Conservation (phyloP, 1,140 invertebrate species). For the Whitmania pigra region DNA sequence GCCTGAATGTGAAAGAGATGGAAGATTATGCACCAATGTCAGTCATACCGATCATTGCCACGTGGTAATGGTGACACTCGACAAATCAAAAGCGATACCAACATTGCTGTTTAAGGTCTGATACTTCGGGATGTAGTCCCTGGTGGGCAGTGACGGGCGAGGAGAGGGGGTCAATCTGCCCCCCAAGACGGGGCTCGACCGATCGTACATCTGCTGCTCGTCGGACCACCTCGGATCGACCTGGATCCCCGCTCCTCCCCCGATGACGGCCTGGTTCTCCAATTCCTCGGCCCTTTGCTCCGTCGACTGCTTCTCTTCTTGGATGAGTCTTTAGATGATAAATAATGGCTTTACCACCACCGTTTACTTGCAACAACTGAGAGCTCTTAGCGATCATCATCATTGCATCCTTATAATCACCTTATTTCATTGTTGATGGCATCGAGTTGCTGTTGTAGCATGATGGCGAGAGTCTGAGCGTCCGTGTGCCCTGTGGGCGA, state of each 20-base stretch:
- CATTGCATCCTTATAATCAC: slow-evolving; percentile 29
- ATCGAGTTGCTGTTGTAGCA: slow-evolving; percentile 97
- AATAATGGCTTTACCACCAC: not conserved
- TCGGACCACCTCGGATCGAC: slow-evolving; percentile 33
- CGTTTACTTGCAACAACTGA: not conserved
- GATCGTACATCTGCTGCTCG: slow-evolving; percentile 46
- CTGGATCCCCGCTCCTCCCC: slow-evolving; percentile 26
- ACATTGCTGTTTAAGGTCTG: slow-evolving; percentile 52
- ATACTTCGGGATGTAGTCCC: slow-evolving; percentile 68
- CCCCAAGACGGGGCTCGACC: slow-evolving; percentile 60
- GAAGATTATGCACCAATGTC: not conserved
- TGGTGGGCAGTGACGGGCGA: slow-evolving; percentile 30
- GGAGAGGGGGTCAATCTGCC: slow-evolving; percentile 61
- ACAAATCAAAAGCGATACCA: not conserved
- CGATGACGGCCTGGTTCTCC: slow-evolving; percentile 49
- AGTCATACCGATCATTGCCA: not conserved
- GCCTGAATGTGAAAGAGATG: not conserved
- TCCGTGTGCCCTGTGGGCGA: slow-evolving; percentile 61
- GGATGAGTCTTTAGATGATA: slow-evolving; percentile 54
- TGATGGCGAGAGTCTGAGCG: slow-evolving; percentile 88
- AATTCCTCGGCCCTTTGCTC: slow-evolving; percentile 92
- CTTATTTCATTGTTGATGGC: slow-evolving; percentile 98
- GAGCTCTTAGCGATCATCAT: not conserved
- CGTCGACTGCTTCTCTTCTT: slow-evolving; percentile 92
- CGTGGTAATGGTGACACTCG: not conserved